Evolutionary conservation across 23 tunicate genomes (phyloP), one percentile per base, ranked within the genome.

Genomic region (Ciona savignyi): DNA sequence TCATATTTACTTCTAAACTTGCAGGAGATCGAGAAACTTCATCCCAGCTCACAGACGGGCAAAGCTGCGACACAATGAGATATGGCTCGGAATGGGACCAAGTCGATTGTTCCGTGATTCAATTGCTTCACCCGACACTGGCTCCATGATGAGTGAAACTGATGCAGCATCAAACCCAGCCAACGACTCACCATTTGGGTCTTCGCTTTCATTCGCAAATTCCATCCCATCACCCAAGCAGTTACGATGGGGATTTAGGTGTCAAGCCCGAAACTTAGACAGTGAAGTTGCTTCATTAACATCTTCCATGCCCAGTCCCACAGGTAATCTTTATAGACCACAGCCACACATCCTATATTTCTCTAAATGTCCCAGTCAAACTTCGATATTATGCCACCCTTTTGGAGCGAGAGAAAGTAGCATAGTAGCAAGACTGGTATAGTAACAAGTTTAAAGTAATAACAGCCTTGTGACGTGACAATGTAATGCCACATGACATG

Each of bases 191-290:
- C 97, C 91, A 1, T 82, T 77, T 29, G 97, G 97, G 1, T 91
- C 97, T 2, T 25, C 66, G 0, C 48, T 70, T 19, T 91, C 97
- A 56, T 85, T 81, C 51, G 79, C 78, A 32, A 84, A 90, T 9
- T 84, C 91, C 29, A 76, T 91, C n/a, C 97, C 97, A 29, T 91
- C 97, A 19, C 97, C 97, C 0, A 80, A 92, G 64, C 91, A 73
- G n/a, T 68, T 91, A 24, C 30, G 97, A 34, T 88, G 74, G 74
- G 80, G 75, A 1, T 77, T 65, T 35, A 32, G 60, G 35, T 24
- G 34, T 1, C 32, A 34, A 21, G 51, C 60, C 2, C 51, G 69
- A 2, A 67, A 82, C 56, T 25, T 33, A n/a, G 66, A 74, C 63
- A 80, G 75, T 42, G 87, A 82, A 27, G 70, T 61, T 49, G 77